Evolutionary conservation across 2,797 vertebrate species (phyloP).

Genomic region (Phylloscopus collybita): DNA sequence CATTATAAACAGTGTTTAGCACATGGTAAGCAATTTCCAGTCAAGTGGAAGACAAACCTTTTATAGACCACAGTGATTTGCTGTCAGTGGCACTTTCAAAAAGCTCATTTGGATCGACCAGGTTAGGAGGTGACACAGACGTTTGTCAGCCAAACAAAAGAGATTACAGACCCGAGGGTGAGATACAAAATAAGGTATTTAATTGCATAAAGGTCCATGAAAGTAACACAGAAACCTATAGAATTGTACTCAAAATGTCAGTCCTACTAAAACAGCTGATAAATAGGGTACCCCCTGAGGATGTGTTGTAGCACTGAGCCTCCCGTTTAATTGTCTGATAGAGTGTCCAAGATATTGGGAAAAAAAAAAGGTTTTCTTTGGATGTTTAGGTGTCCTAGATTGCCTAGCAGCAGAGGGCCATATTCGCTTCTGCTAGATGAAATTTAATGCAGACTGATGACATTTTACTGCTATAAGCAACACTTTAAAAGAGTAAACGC

Average conservation of each 20-base stretch:
- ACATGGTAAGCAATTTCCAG: slow-evolving; percentile 10
- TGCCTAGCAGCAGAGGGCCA: background rate
- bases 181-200: background rate
- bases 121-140: background rate
- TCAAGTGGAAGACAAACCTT: slow-evolving; percentile 16
- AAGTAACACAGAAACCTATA: background rate
- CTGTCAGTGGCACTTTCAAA: background rate
- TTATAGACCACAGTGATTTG: background rate
- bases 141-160: background rate
- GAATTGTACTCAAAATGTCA: background rate
- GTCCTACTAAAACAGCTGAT: background rate
- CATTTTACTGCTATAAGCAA: background rate
- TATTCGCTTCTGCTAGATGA: background rate
- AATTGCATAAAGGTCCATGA: background rate
- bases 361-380: background rate
- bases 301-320: background rate
- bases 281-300: background rate
- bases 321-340: background rate
- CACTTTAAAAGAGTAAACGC: background rate
- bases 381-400: background rate
- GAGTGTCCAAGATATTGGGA: background rate
- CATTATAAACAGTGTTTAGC: background rate
- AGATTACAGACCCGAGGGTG: background rate
- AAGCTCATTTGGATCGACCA: background rate
- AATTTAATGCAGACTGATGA: background rate